Evolutionary conservation across 2,113 vertebrate genomes (phyloP), one percentile per base, ranked within the genome.

Genomic region (Aphyosemion australe): DNA sequence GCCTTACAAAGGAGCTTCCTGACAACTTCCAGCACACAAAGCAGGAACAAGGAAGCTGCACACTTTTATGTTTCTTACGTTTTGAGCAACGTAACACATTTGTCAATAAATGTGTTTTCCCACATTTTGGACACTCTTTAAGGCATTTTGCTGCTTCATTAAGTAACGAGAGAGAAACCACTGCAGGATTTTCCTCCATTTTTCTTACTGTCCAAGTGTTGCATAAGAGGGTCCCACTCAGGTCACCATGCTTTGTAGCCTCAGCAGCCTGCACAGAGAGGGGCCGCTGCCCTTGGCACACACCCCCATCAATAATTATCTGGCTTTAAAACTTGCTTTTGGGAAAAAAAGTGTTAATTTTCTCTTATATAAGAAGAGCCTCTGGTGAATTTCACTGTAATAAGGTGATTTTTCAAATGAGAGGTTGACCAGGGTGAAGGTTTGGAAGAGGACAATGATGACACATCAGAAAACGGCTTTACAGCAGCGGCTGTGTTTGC

Each of bases 321-420:
- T 46, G 7, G 60, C 72, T 69, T 65, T 61, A 42, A 55, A 11
- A 72, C 18, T 47, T 61, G n/a, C 48, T 51, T 62, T 74, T 60
- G 54, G 21, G 74, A 5, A 4, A 26, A 26, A 66, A 55, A 42
- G 42, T 34, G 53, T 65, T 66, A 43, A 71, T 69, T 75, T 65
- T 47, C 72, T 50, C 68, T 42, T 21, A 65, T 66, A 43, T 69
- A 78, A 79, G 46, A 20, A 54, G 32, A 31, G 65, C 76, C 62
- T 41, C 47, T 19, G 59, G 60, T 52, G 16, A 51, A 45, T 69
- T 69, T 32, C 71, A 66, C 59, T 26, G 77, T 41, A 50, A 70
- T 73, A n/a, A 79, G 69, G 63, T 50, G 71, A 61, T 81, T 83
- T 32, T 78, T 70, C 70, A 78, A 80, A 86, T 76, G 51, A 39